Conservation (phyloP, 1,140 invertebrate genomes). For the Ips nitidus region DNA sequence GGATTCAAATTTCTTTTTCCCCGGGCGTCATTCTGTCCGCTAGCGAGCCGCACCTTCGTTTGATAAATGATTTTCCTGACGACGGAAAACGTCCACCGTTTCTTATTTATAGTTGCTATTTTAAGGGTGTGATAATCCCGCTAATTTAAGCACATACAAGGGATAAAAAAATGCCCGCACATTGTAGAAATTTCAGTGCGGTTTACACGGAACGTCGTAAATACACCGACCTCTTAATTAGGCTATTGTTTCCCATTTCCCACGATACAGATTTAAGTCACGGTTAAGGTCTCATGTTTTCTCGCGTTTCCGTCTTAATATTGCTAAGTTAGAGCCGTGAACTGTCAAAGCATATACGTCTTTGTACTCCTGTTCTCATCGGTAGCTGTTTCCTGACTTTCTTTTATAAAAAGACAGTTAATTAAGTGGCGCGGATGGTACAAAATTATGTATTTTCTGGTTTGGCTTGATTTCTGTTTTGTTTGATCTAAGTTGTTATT, state of each 20-base stretch:
- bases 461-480: no score
- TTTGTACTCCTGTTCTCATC: no score
- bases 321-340: background rate
- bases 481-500: no score
- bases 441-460: no score
- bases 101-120: constrained; percentile 20
- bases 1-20: constrained; percentile 20
- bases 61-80: constrained; percentile 30
- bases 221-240: constrained; percentile 1
- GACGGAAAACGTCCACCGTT: constrained; percentile 22
- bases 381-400: no score
- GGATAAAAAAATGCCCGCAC: background rate
- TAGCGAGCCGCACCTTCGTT: constrained; percentile 18
- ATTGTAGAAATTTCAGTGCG: background rate
- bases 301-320: constrained; percentile 4
- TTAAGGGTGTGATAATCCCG: constrained; percentile 13
- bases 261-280: constrained; percentile 8
- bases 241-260: constrained; percentile 6
- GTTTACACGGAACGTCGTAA: background rate
- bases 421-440: no score
- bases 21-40: constrained; percentile 12
- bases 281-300: constrained; percentile 5
- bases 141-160: constrained; percentile 7
- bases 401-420: no score
- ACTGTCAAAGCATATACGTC: background rate